phyloP scores from a whole-genome alignment of 1,140 invertebrate genomes.

The Drosophila virilis region DNA sequence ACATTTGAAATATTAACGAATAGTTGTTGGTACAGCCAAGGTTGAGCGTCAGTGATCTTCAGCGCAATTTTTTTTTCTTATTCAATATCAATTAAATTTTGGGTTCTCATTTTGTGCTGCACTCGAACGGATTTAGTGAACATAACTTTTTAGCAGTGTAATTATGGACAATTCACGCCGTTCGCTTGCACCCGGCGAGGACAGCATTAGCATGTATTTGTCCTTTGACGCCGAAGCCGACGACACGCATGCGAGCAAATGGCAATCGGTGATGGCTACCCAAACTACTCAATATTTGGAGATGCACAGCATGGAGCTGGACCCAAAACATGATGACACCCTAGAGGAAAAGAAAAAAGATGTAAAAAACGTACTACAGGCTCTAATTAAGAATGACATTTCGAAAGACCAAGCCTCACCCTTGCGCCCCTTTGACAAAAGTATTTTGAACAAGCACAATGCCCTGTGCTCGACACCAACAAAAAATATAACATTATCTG shows the following conservation, averaged over 20 bases:
- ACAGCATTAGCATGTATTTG: conserved; percentile 73
- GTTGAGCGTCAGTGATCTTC: conserved; percentile 52
- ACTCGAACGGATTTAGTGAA: conserved; percentile 5
- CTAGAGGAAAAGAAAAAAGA: conserved; percentile 49
- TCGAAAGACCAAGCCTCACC: conserved; percentile 54
- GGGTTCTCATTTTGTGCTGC: background rate
- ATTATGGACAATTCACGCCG: conserved; percentile 65
- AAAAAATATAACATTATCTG: conserved; percentile 30
- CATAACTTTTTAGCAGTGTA: background rate
- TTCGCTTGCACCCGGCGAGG: conserved; percentile 51
- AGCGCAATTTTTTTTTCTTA: conserved; percentile 18
- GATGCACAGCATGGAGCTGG: conserved; percentile 52
- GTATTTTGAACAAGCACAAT: conserved; percentile 64
- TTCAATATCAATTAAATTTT: conserved; percentile 12
- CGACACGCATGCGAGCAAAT: conserved; percentile 63
- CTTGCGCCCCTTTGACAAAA: conserved; percentile 65
- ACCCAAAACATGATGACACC: conserved; percentile 30
- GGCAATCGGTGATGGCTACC: conserved; percentile 54
- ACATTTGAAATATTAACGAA: conserved; percentile 74
- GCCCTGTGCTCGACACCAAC: conserved; percentile 71
- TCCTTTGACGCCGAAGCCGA: conserved; percentile 65
- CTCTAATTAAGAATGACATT: conserved; percentile 34
- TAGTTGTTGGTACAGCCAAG: conserved; percentile 59
- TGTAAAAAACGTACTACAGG: conserved; percentile 38
- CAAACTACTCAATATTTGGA: conserved; percentile 59